Percentiles rank a stretch among this genome's conserved stretches.
Conservation (phyloP, 2,888 invertebrate species). For the Odontocerum albicorne region DNA sequence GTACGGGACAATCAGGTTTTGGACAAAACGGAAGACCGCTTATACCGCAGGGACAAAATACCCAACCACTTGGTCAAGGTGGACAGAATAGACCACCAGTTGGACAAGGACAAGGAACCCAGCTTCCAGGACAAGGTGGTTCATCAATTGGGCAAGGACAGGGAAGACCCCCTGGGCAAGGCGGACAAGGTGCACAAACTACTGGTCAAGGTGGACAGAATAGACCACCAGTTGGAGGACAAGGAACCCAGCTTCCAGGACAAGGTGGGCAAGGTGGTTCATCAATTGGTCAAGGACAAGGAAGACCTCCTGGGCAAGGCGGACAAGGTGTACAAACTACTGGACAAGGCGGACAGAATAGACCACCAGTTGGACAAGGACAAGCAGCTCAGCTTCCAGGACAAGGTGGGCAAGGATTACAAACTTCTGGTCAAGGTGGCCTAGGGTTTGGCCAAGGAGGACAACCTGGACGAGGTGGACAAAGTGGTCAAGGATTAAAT, state of each 20-base stretch:
- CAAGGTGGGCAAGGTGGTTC: neutral
- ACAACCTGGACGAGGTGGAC: neutral
- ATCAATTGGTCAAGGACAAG: neutral
- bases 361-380: neutral
- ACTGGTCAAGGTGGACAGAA: too few species aligned
- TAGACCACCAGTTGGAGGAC: neutral
- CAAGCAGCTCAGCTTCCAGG: too few species aligned
- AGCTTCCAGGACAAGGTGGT: too few species aligned
- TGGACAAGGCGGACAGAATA: slow-evolving; percentile 3
- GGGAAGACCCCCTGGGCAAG: neutral
- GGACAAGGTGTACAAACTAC: too few species aligned
- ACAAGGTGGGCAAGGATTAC: neutral
- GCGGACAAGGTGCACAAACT: neutral
- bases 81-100: too few species aligned
- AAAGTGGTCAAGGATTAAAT: neutral
- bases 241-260: neutral
- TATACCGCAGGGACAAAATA: too few species aligned
- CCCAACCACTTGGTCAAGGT: too few species aligned
- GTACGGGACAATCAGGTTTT: neutral
- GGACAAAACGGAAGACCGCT: too few species aligned
- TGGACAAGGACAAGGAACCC: neutral
- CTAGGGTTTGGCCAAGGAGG: neutral
- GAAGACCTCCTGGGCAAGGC: too few species aligned
- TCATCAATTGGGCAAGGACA: too few species aligned
- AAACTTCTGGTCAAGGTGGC: neutral